Evolutionary conservation across 2,797 vertebrate species (phyloP).

Genomic region (Triplophysa bombifrons): DNA sequence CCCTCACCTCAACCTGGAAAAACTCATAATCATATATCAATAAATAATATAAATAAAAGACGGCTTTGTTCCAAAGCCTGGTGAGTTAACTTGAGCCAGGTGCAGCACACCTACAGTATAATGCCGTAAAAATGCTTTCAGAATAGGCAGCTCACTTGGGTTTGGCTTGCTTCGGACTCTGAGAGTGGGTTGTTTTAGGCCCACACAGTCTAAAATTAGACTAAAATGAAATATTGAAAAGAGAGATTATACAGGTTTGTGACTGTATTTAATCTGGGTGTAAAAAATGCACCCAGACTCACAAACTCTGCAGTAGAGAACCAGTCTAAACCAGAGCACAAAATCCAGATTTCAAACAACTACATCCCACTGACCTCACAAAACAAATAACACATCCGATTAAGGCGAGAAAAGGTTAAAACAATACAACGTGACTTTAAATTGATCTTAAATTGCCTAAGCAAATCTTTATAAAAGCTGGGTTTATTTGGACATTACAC

Average conservation of each 20-base stretch:
- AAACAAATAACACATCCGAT: constrained; percentile 36
- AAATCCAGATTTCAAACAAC: constrained; percentile 18
- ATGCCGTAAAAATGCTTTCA: neutral
- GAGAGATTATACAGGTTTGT: neutral
- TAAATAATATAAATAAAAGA: neutral
- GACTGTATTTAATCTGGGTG: constrained; percentile 35
- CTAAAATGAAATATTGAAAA: neutral
- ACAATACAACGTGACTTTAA: neutral
- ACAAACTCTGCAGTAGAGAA: constrained; percentile 54
- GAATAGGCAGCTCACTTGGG: neutral
- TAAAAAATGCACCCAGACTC: neutral
- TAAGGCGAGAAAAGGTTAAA: constrained; percentile 42
- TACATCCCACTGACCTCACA: constrained; percentile 36
- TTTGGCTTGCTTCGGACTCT: neutral
- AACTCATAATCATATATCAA: constrained; percentile 3
- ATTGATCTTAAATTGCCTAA: neutral
- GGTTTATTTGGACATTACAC: constrained; percentile 21
- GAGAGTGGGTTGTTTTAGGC: neutral
- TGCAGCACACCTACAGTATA: too few species aligned
- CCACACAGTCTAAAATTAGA: neutral
- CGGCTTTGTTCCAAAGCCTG: constrained; percentile 14
- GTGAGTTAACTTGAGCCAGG: neutral
- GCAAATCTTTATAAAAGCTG: constrained; percentile 10
- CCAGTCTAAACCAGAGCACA: constrained; percentile 77
- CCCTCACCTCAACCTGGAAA: neutral